Conservation (phyloP, 1,140 invertebrate genomes). For the Eciton burchellii region DNA sequence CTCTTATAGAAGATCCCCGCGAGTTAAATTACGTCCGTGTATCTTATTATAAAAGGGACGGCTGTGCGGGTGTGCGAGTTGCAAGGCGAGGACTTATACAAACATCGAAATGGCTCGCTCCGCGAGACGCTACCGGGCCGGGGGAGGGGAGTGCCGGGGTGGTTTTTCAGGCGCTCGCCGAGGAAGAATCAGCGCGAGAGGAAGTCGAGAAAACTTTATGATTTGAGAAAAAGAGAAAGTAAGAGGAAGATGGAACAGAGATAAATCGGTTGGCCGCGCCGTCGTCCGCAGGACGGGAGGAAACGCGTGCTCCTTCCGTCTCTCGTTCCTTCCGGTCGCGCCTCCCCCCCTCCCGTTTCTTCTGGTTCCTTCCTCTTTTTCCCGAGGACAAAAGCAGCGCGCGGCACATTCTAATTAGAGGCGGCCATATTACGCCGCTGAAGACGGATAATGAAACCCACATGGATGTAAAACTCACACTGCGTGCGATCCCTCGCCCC, state of each 20-base stretch:
- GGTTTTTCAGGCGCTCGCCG: conserved; percentile 46
- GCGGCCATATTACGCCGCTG: conserved; percentile 65
- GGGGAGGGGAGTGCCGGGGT: not conserved
- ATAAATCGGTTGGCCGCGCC: conserved; percentile 52
- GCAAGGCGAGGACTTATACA: conserved; percentile 36
- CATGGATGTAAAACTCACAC: conserved; percentile 70
- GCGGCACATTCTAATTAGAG: conserved; percentile 72
- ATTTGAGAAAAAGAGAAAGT: conserved; percentile 44
- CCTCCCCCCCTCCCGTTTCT: too few species aligned
- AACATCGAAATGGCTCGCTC: conserved; percentile 43
- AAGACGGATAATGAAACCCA: conserved; percentile 68
- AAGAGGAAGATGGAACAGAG: conserved; percentile 43
- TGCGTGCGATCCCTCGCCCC: conserved; percentile 51
- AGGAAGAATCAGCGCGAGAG: conserved; percentile 46
- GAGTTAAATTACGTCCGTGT: conserved; percentile 63
- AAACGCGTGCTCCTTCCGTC: conserved; percentile 6
- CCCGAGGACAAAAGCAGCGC: conserved; percentile 58
- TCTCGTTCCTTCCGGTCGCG: not conserved
- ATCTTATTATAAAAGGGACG: conserved; percentile 51
- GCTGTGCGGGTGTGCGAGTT: not conserved
- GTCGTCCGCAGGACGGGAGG: too few species aligned
- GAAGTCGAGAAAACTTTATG: conserved; percentile 51
- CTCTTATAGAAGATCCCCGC: conserved; percentile 52
- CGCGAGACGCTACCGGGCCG: conserved; percentile 10
- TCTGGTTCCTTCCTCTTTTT: conserved; percentile 21